phyloP scores from a whole-genome alignment of 2,113 vertebrate species.

The Glaucomys volans region DNA sequence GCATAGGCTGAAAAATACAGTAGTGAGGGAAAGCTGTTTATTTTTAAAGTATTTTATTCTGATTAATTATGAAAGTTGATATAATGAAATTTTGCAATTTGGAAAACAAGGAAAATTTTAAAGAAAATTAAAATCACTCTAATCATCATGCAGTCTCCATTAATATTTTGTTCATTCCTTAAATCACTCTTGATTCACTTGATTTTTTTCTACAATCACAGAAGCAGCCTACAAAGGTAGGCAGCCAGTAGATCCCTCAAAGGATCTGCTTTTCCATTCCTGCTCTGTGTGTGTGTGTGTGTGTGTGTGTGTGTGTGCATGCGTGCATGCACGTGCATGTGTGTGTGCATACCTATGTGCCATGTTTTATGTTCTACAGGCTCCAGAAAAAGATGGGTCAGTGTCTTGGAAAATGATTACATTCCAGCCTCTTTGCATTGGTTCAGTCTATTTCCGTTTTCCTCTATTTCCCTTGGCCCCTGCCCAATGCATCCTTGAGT shows the following conservation, averaged over 20 bases:
- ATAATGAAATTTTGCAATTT: background rate
- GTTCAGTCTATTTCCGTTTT: background rate
- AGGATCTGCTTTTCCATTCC: background rate
- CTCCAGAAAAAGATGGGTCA: background rate
- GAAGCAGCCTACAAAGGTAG: background rate
- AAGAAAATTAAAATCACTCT: background rate
- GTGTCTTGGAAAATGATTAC: background rate
- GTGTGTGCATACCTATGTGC: accelerated
- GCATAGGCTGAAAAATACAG: background rate
- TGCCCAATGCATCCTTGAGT: background rate
- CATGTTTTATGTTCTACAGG: background rate
- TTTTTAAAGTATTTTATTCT: background rate
- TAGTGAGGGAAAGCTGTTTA: background rate
- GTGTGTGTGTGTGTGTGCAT: background rate
- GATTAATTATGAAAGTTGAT: background rate
- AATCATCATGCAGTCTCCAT: background rate
- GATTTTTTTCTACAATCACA: no score
- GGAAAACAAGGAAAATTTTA: conserved; percentile 3
- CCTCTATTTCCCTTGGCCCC: background rate
- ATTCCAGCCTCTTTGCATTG: background rate
- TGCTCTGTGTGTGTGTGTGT: background rate
- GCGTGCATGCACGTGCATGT: accelerated
- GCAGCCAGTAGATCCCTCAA: background rate
- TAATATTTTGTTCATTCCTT: conserved; percentile 16
- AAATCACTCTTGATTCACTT: background rate